Percentiles rank a stretch among this genome's conserved stretches.
Conservation (phyloP, 2,797 vertebrate species). For the Betta splendens region DNA sequence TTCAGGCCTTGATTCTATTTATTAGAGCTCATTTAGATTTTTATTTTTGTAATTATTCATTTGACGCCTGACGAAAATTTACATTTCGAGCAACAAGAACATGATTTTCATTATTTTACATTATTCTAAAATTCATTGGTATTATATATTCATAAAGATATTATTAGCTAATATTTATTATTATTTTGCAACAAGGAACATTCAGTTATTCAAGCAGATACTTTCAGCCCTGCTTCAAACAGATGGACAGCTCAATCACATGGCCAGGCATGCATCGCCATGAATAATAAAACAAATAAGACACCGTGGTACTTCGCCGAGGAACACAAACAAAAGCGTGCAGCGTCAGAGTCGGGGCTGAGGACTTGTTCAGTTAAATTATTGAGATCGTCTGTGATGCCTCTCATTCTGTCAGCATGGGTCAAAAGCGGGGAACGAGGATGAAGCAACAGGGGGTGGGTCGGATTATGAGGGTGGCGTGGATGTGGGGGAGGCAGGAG, state of each 20-base stretch:
- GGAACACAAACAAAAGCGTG: slow-evolving; percentile 53
- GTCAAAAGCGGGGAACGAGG: slow-evolving; percentile 53
- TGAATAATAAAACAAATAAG: slow-evolving; percentile 53
- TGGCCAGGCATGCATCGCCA: not conserved
- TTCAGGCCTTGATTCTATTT: too few species aligned
- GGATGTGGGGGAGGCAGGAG: slow-evolving; percentile 42
- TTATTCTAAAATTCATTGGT: not conserved
- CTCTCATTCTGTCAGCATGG: slow-evolving; percentile 64
- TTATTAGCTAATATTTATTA: too few species aligned
- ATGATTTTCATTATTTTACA: not conserved
- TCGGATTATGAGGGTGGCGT: slow-evolving; percentile 42
- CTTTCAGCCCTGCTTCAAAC: slow-evolving; percentile 20
- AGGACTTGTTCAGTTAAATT: slow-evolving; percentile 70
- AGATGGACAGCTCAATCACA: slow-evolving; percentile 44
- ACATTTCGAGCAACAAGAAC: too few species aligned
- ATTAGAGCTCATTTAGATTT: too few species aligned
- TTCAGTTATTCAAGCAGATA: not conserved
- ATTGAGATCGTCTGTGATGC: slow-evolving; percentile 68
- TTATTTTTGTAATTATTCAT: too few species aligned
- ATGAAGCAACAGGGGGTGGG: slow-evolving; percentile 47
- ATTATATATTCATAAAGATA: too few species aligned
- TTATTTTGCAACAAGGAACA: not conserved
- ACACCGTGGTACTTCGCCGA: slow-evolving; percentile 4
- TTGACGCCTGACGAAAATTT: too few species aligned
- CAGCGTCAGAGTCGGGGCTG: slow-evolving; percentile 43